Conservation (phyloP, 2,113 vertebrate genomes). For the Tachuris rubrigastra region DNA sequence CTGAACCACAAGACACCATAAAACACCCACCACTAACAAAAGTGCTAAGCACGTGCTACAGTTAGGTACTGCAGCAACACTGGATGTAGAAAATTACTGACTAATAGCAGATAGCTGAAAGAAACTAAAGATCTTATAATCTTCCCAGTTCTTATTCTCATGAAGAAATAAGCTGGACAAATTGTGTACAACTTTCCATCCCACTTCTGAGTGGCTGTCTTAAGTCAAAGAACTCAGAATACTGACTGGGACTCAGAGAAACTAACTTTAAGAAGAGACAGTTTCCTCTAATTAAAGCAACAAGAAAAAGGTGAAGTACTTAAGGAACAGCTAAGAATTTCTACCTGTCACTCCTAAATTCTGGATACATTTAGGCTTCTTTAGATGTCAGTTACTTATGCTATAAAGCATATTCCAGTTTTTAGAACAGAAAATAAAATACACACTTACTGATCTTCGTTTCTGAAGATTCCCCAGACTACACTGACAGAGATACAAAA, state of each 20-base stretch:
- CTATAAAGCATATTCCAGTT: background rate
- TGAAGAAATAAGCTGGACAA: background rate
- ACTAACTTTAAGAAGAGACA: background rate
- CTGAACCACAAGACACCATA: background rate
- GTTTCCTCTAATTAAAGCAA: background rate
- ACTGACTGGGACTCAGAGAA: background rate
- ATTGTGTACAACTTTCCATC: background rate
- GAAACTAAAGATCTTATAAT: background rate
- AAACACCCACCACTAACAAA: background rate
- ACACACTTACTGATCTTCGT: conserved; percentile 90
- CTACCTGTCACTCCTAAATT: background rate
- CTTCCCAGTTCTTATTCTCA: background rate
- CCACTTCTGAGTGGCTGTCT: background rate
- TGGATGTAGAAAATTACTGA: background rate
- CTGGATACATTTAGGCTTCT: background rate
- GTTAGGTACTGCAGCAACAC: background rate
- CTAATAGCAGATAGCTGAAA: background rate
- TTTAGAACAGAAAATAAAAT: background rate
- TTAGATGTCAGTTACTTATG: background rate
- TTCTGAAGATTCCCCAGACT: conserved; percentile 91
- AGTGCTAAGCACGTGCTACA: background rate
- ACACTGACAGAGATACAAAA: conserved; percentile 83
- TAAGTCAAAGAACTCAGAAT: background rate
- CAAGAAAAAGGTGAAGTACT: background rate
- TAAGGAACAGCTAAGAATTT: background rate